phyloP scores from a whole-genome alignment of 2,797 vertebrate genomes.

The Acipenser ruthenus region DNA sequence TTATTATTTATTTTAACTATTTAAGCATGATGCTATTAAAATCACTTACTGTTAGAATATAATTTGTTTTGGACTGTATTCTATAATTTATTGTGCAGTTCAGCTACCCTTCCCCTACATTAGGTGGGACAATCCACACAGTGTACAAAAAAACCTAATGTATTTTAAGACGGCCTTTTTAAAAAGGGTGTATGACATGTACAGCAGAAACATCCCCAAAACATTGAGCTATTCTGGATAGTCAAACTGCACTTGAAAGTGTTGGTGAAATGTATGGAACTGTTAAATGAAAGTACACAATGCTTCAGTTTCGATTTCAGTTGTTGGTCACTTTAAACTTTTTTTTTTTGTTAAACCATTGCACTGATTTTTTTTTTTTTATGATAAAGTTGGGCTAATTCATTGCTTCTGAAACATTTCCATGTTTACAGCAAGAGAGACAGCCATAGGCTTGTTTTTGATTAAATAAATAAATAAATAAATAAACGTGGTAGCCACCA shows the following conservation, averaged over 20 bases:
- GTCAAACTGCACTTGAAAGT: not conserved
- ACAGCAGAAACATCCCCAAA: too few species aligned
- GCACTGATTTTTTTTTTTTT: conserved; percentile 69
- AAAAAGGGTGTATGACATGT: too few species aligned
- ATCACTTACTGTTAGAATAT: conserved; percentile 31
- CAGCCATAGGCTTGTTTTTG: conserved; percentile 41
- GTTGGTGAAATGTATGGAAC: conserved; percentile 17
- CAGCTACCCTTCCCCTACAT: too few species aligned
- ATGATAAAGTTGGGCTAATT: conserved; percentile 43
- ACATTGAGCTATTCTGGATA: too few species aligned
- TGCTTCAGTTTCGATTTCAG: conserved; percentile 21
- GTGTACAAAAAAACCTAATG: too few species aligned
- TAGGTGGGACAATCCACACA: too few species aligned
- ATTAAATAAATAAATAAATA: not conserved
- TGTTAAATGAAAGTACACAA: conserved; percentile 30
- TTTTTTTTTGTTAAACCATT: conserved; percentile 56
- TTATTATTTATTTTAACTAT: conserved; percentile 70
- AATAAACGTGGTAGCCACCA: conserved; percentile 10
- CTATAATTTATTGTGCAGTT: conserved; percentile 34
- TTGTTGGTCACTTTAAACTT: conserved; percentile 20
- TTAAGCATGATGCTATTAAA: conserved; percentile 45
- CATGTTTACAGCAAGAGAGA: conserved; percentile 66
- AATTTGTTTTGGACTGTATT: conserved; percentile 17
- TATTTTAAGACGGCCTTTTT: too few species aligned
- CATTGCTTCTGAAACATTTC: conserved; percentile 52